Percentiles rank a stretch among this genome's conserved stretches.
These are phyloP conservation scores for Centropristis striata DNA, from an alignment of 2,113 vertebrate genomes.

Conservation along the genomic window DNA sequence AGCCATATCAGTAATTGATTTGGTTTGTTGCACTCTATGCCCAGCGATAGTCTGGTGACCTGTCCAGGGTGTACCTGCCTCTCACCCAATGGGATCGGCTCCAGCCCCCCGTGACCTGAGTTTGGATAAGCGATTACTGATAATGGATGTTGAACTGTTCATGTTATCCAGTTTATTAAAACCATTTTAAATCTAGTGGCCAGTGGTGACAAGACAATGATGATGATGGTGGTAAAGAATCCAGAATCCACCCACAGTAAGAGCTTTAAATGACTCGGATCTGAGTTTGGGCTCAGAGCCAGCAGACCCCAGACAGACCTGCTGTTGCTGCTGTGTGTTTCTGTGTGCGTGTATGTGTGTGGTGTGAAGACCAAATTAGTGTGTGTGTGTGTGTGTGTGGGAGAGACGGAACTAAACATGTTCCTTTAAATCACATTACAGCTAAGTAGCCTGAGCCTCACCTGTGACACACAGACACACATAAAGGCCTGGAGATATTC, in stretches of 20 bases:
- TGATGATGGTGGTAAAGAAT: background rate
- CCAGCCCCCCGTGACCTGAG: no score
- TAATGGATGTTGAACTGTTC: no score
- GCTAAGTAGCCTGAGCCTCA: constrained; percentile 13
- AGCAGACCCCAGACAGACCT: constrained; percentile 19
- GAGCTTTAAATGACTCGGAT: constrained; percentile 14
- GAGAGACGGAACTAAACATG: constrained; percentile 4
- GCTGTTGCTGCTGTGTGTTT: background rate
- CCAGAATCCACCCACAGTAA: background rate
- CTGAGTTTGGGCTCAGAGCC: constrained; percentile 17
- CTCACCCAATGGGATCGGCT: no score
- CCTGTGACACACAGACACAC: background rate
- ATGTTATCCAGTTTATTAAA: background rate
- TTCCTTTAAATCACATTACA: constrained; percentile 34
- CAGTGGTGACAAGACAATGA: constrained; percentile 8
- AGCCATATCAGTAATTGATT: no score
- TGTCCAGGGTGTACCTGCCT: no score
- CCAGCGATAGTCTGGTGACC: no score
- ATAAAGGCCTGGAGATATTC: background rate
- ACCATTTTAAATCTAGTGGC: background rate
- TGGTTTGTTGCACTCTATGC: no score
- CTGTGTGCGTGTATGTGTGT: background rate
- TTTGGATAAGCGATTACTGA: no score
- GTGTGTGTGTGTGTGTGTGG: background rate
- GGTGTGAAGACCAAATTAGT: background rate